phyloP scores from a whole-genome alignment of 1,140 invertebrate genomes.

The Procambarus virginalis region DNA sequence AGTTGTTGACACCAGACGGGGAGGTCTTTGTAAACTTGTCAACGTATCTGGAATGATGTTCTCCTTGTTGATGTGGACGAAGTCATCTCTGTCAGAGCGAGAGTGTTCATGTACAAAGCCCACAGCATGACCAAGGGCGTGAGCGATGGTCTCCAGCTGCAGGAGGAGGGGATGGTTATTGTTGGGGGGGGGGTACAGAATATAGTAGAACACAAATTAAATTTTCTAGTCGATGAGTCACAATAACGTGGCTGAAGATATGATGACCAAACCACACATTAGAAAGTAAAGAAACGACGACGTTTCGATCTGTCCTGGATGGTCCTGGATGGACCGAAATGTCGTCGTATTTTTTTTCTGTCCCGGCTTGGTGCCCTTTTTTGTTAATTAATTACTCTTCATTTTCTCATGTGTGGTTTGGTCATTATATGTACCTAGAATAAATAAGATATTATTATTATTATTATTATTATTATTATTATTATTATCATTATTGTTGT shows the following conservation, averaged over 20 bases:
- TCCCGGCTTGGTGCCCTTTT: background rate
- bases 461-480: too few relatives aligned
- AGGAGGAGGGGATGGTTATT: background rate
- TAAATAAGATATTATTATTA: too few relatives aligned
- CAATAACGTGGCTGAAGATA: too few relatives aligned
- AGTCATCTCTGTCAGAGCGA: conserved; percentile 74
- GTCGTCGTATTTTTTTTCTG: too few relatives aligned
- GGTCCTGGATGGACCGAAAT: background rate
- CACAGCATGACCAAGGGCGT: conserved; percentile 74
- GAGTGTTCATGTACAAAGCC: conserved; percentile 75
- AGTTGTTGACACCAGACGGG: conserved; percentile 40
- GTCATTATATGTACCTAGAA: too few relatives aligned
- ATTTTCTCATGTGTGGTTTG: background rate
- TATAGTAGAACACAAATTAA: background rate
- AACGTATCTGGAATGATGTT: conserved; percentile 71
- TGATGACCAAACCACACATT: too few relatives aligned
- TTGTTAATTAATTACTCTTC: background rate
- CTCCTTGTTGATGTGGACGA: conserved; percentile 72
- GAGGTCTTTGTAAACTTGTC: conserved; percentile 29
- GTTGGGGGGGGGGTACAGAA: background rate
- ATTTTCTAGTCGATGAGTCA: background rate
- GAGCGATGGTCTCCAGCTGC: conserved; percentile 72
- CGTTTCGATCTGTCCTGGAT: background rate
- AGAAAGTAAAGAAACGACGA: too few relatives aligned
- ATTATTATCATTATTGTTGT: too few relatives aligned